These are phyloP conservation scores for Penaeus indicus DNA, from an alignment of 1,140 invertebrate species.

Conservation along the genomic window DNA sequence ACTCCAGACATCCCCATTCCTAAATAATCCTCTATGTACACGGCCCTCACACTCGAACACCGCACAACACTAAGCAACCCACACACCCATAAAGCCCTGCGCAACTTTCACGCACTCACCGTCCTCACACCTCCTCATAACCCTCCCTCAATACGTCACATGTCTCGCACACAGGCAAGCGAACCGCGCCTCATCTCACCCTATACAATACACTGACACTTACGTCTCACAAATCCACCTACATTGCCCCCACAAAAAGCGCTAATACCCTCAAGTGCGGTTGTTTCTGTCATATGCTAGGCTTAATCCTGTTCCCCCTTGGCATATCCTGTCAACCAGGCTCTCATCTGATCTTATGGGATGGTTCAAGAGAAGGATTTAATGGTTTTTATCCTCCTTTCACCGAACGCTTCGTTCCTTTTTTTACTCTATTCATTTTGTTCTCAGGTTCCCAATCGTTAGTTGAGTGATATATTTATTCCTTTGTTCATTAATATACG, in stretches of 20 bases:
- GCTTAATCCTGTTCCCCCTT: conserved; percentile 56
- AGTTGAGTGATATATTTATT: too few species aligned
- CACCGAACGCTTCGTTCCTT: neutral
- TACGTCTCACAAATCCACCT: conserved; percentile 38
- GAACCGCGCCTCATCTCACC: neutral
- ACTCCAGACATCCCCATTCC: too few species aligned
- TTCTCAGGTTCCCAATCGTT: too few species aligned
- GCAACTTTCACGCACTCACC: too few species aligned
- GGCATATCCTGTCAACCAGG: conserved; percentile 52
- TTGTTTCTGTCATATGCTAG: conserved; percentile 56
- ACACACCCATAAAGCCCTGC: too few species aligned
- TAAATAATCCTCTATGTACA: too few species aligned
- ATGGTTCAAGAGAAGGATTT: neutral
- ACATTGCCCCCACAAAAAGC: conserved; percentile 54
- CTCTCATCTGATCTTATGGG: conserved; percentile 49
- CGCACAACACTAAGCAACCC: too few species aligned
- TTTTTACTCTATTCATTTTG: too few species aligned
- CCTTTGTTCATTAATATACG: too few species aligned
- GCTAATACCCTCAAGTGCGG: conserved; percentile 47
- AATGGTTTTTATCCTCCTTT: conserved; percentile 34
- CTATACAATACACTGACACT: neutral
- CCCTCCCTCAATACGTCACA: neutral
- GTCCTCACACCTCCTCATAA: too few species aligned
- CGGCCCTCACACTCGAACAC: too few species aligned
- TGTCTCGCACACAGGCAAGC: neutral